Evolutionary conservation across 2,888 invertebrate species (phyloP), one percentile per base, ranked within the genome.

Genomic region (Cybosia mesomella): DNA sequence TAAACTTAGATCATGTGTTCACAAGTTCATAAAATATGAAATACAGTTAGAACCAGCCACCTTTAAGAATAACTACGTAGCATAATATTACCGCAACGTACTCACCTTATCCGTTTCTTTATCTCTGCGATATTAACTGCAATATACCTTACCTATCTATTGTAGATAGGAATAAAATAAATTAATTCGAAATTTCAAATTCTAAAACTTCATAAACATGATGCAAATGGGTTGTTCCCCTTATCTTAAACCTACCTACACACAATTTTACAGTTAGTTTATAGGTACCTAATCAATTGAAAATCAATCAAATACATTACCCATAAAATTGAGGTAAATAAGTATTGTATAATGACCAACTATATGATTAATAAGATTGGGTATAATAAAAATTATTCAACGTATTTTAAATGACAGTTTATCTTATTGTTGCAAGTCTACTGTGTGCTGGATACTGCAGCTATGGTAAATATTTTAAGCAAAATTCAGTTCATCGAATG

Each of bases 391-490:
- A 49, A 10, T n/a, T 15, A 8, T 43, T 18, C 28, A 28, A 28
- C n/a, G 21, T 62, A 54, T 54, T 63, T 22, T 22, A 54, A 63
- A 63, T 63, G 63, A 32, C 18, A 54, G 54, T 34, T 63, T 36
- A 36, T 54, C 1, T 54, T 22, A 15, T 54, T 8, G 32, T 54
- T 8, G 54, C 11, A 18, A 1, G 34, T 34, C 22, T 63, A 32
- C 18, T 62, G 22, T 36, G 10, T 9, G 5, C 53, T 24, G 36
- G 8, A n/a, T 18, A 34, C 34, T 32, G 22, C 22, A 34, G 34
- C 22, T 18, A 54, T 63, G 63, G 63, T 63, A 63, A 34, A 34
- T 21, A 36, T 49, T 22, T 54, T 59, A 59, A 15, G 11, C 34
- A 0, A 43, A 7, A 18, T 43, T 7, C 3, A 5, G 32, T 5